phyloP scores from a whole-genome alignment of 2,797 vertebrate genomes.

The Carcharodon carcharias region DNA sequence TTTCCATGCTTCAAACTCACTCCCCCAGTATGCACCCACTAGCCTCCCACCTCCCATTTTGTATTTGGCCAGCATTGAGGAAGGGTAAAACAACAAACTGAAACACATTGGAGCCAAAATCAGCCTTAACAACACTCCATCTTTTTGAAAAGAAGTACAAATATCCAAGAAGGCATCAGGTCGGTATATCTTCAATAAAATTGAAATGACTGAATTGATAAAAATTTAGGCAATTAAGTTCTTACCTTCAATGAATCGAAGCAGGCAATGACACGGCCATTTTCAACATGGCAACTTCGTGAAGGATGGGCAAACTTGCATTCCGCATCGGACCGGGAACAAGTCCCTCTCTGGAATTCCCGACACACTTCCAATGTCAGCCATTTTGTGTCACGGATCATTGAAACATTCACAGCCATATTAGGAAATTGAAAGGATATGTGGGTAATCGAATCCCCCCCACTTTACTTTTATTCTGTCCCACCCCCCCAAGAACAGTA shows the following conservation, averaged over 20 bases:
- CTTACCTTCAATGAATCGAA: constrained; percentile 98
- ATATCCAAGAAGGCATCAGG: background rate
- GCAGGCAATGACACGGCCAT: constrained; percentile 95
- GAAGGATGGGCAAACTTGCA: constrained; percentile 98
- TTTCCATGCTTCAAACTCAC: background rate
- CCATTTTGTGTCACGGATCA: constrained; percentile 98
- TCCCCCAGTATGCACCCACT: too few species aligned
- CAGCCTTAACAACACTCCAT: background rate
- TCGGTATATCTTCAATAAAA: background rate
- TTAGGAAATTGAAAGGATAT: constrained; percentile 53
- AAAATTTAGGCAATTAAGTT: background rate
- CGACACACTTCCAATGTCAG: constrained; percentile 98
- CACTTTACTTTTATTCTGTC: background rate
- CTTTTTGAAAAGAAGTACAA: background rate
- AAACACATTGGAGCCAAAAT: background rate
- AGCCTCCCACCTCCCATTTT: background rate
- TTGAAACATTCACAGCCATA: constrained; percentile 83
- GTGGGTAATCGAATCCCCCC: constrained; percentile 40
- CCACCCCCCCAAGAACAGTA: constrained; percentile 40
- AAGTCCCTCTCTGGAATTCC: constrained; percentile 96
- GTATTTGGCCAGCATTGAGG: background rate
- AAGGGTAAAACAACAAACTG: background rate
- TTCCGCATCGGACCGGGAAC: constrained; percentile 85
- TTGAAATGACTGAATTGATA: background rate
- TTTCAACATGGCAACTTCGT: constrained; percentile 95